A percentile compares a stretch with the other conserved stretches of the same genome.
These are phyloP conservation scores for Pluvialis apricaria DNA, from an alignment of 2,113 vertebrate genomes.

Conservation along the genomic window DNA sequence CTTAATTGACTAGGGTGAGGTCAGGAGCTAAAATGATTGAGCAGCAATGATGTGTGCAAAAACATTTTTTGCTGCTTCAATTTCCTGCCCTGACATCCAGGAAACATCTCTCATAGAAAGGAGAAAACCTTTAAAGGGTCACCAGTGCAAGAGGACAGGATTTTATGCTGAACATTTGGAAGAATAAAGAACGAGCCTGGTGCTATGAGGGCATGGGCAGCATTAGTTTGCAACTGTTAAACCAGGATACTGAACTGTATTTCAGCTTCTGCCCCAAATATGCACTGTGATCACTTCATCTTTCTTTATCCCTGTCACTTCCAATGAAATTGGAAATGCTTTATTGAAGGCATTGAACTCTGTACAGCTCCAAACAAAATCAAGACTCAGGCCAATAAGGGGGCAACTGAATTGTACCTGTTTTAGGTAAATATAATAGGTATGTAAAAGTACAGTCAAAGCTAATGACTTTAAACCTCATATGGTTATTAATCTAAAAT, in stretches of 20 bases:
- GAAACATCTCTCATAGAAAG: background rate
- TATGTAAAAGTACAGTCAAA: background rate
- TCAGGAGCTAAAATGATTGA: conserved; percentile 23
- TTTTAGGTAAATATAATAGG: background rate
- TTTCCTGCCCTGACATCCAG: background rate
- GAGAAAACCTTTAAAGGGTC: background rate
- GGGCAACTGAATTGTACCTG: background rate
- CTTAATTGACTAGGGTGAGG: conserved; percentile 32
- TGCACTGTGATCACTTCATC: background rate
- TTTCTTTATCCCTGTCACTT: background rate
- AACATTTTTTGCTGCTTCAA: background rate
- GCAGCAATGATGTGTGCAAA: background rate
- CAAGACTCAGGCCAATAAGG: background rate
- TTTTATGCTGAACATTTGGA: background rate
- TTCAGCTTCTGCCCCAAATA: background rate
- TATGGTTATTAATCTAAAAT: background rate
- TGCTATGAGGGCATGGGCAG: background rate
- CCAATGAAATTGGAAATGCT: background rate
- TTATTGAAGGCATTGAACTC: background rate
- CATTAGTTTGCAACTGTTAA: background rate
- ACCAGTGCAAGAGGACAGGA: background rate
- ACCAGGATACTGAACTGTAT: background rate
- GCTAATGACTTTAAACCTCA: background rate
- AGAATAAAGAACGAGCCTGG: background rate
- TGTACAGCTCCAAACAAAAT: background rate